Percentiles rank a stretch among this genome's conserved stretches.
phyloP scores from a whole-genome alignment of 2,888 invertebrate genomes.

The Stenodema calcarata region DNA sequence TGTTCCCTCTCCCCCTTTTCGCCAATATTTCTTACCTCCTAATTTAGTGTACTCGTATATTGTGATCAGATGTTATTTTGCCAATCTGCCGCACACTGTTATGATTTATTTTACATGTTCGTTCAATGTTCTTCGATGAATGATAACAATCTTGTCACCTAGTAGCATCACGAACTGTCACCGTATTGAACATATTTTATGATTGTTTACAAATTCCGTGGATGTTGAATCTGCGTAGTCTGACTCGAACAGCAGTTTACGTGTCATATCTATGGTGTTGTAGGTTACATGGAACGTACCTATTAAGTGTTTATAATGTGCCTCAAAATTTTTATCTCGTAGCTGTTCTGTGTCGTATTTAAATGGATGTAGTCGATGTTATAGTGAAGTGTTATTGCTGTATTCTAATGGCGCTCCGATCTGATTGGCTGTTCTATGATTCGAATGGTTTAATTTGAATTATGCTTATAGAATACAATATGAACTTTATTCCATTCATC shows the following conservation, averaged over 20 bases:
- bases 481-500: too few species aligned
- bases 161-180: neutral
- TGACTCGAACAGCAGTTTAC: neutral
- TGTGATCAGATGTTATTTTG: neutral
- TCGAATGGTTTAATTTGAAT: too few species aligned
- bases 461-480: too few species aligned
- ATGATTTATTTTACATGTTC: neutral
- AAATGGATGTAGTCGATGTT: neutral
- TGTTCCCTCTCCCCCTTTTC: neutral
- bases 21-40: neutral
- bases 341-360: neutral
- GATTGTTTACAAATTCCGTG: neutral
- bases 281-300: neutral
- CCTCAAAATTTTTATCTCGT: neutral
- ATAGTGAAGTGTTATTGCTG: neutral
- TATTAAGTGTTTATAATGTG: neutral
- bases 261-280: neutral
- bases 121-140: neutral
- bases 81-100: neutral
- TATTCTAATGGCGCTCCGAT: neutral
- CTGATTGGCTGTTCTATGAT: neutral
- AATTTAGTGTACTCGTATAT: neutral
- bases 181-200: neutral
- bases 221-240: neutral
- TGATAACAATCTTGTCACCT: neutral